Evolutionary conservation across 35 echinoderm and acorn worm genomes (phyloP).

Genomic region (Apostichopus parvimensis): DNA sequence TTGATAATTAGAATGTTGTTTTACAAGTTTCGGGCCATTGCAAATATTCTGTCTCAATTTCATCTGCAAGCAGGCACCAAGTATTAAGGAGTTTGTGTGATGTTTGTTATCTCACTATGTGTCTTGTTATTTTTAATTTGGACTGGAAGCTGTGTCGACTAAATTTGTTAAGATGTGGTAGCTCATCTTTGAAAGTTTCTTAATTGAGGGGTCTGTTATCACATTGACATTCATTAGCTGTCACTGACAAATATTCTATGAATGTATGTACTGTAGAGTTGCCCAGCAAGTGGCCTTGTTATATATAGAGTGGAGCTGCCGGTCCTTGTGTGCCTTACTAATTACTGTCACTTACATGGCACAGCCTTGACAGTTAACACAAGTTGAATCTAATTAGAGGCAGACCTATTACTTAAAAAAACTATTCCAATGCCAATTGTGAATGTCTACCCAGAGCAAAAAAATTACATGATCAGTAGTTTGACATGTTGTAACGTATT

Average conservation of each 20-base stretch:
- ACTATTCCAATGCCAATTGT: no score
- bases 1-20: no score
- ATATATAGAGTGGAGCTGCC: slow-evolving; percentile 1
- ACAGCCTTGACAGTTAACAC: not conserved
- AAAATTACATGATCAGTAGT: no score
- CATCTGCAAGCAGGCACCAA: no score
- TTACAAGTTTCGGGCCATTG: no score
- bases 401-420: not conserved
- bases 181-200: no score
- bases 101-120: not conserved
- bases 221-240: not conserved
- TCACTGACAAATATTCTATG: slow-evolving; percentile 3
- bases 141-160: not conserved
- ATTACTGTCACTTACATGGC: slow-evolving; percentile 38
- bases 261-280: slow-evolving; percentile 23
- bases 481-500: no score
- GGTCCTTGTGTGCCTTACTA: slow-evolving; percentile 36
- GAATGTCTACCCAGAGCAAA: no score
- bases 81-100: no score
- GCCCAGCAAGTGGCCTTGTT: slow-evolving; percentile 15
- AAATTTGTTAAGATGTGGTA: not conserved
- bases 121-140: not conserved
- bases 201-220: not conserved
- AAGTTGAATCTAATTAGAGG: not conserved
- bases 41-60: no score